phyloP scores from a whole-genome alignment of 2,888 invertebrate species.

The Nemotelus nigrinus region DNA sequence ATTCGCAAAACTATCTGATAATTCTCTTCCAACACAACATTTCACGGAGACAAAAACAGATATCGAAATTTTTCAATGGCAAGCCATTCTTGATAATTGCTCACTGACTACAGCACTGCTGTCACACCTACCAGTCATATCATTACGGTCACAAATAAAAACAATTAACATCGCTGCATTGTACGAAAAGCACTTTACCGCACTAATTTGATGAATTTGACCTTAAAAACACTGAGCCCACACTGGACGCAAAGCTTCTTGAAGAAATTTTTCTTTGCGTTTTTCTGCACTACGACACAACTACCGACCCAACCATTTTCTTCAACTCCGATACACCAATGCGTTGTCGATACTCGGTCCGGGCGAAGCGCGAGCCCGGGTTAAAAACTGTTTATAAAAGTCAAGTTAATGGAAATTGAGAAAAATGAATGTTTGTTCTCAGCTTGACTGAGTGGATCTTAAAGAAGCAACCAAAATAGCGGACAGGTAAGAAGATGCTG shows the following conservation, averaged over 20 bases:
- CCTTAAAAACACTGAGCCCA: conserved; percentile 37
- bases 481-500: conserved; percentile 22
- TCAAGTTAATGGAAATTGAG: not conserved
- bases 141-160: not conserved
- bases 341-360: conserved; percentile 17
- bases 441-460: not conserved
- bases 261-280: conserved; percentile 2
- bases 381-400: conserved; percentile 28
- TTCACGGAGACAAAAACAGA: too few species aligned
- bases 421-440: conserved; percentile 15
- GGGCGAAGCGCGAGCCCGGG: conserved; percentile 10
- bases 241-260: conserved; percentile 17
- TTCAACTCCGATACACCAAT: conserved; percentile 17
- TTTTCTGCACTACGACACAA: not conserved
- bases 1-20: too few species aligned
- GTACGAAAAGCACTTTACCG: conserved; percentile 8
- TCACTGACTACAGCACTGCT: too few species aligned
- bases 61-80: too few species aligned
- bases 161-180: not conserved
- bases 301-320: conserved; percentile 8
- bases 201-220: not conserved
- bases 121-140: not conserved
- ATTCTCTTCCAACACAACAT: too few species aligned
- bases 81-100: too few species aligned
- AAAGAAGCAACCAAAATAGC: not conserved